Conservation (phyloP, 1,140 invertebrate genomes). For the Drosophila micromelanica region DNA sequence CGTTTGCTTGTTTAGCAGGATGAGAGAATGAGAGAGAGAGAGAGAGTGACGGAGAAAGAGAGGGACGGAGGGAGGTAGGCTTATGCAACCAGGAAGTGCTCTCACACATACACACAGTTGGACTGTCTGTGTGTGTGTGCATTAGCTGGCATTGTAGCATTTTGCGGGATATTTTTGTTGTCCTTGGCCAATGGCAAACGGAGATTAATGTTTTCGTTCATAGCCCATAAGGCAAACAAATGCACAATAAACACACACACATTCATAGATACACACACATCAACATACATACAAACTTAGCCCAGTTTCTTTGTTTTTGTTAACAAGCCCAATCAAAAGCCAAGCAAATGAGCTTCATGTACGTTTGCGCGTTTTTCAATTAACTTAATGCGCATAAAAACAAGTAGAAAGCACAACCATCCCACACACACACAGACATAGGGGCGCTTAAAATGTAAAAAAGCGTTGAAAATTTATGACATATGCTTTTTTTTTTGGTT, state of each 20-base stretch:
- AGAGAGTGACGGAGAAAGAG: neutral
- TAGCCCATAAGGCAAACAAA: constrained; percentile 49
- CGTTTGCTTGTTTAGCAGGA: constrained; percentile 55
- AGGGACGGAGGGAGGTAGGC: constrained; percentile 5
- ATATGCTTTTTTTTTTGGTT: constrained; percentile 60
- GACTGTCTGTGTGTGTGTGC: neutral
- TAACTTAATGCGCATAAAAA: constrained; percentile 80
- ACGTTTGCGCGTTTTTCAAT: constrained; percentile 74
- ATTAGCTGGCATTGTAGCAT: constrained; percentile 36
- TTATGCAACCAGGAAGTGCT: constrained; percentile 42
- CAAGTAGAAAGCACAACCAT: constrained; percentile 21
- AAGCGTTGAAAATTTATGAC: constrained; percentile 79
- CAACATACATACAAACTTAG: constrained; percentile 7
- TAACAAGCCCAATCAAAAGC: constrained; percentile 62
- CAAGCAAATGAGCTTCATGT: constrained; percentile 60
- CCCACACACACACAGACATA: constrained; percentile 33
- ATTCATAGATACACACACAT: neutral
- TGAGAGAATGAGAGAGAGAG: neutral
- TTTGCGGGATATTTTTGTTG: constrained; percentile 48
- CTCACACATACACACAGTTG: neutral
- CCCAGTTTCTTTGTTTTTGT: constrained; percentile 10
- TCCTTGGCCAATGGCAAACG: constrained; percentile 75
- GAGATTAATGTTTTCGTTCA: constrained; percentile 75
- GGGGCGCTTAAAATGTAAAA: constrained; percentile 50
- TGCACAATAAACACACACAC: constrained; percentile 24